Conservation (phyloP, 2,888 invertebrate genomes). For the Chymomyza fuscimana region DNA sequence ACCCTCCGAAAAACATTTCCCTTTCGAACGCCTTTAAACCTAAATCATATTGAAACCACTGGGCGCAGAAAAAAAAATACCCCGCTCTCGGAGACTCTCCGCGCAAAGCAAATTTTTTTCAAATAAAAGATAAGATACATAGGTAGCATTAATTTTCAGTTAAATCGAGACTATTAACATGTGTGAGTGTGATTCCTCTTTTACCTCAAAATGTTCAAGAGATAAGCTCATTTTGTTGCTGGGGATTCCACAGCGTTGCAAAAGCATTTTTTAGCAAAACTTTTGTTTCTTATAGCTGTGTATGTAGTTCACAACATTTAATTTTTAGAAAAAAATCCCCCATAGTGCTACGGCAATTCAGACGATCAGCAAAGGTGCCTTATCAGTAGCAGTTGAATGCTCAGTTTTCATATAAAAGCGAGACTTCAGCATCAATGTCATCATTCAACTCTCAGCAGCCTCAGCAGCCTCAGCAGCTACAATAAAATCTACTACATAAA, state of each 20-base stretch:
- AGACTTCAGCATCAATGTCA: slow-evolving; percentile 21
- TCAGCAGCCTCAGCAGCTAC: slow-evolving; percentile 16
- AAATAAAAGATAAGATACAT: no score
- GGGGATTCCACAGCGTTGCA: not conserved
- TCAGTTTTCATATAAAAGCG: slow-evolving; percentile 17
- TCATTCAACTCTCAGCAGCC: slow-evolving; percentile 10
- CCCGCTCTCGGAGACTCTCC: no score
- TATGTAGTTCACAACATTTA: not conserved
- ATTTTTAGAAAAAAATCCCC: not conserved
- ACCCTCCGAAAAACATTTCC: no score
- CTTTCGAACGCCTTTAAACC: no score
- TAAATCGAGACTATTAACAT: no score
- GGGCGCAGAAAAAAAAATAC: no score
- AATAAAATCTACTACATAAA: not conserved
- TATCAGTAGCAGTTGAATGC: not conserved
- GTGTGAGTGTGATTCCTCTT: no score
- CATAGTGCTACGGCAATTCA: not conserved
- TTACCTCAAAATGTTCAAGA: not conserved
- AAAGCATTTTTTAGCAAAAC: no score
- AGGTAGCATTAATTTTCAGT: no score
- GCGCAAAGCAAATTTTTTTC: no score
- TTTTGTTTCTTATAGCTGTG: no score
- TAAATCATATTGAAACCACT: no score
- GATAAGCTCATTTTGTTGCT: not conserved
- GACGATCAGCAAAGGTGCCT: not conserved